Base-by-base conservation (phyloP, 2,113 vertebrate genomes). In the Chaetodon auriga region DNA sequence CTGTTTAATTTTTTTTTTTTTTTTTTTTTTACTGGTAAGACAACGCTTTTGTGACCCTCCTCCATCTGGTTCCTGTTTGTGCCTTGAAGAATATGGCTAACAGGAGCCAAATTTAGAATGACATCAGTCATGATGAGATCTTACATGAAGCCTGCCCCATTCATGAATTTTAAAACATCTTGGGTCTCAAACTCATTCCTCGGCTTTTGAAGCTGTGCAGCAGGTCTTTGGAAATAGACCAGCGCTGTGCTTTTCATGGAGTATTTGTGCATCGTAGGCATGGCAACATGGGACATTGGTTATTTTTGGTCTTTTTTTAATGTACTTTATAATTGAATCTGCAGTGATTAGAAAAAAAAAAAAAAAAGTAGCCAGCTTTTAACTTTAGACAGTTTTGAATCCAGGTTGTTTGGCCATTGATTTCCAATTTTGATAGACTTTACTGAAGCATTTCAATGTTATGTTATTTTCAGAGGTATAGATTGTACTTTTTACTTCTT, bases 71-170 rank as follows among this genome's bases (percentile, higher is more conserved):
- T 46, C 30, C 45, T 9, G 0, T 74, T 45, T 35, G 13, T 45
- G 75, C n/a, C 35, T 68, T 61, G 30, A 51, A 57, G 49, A 68
- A 48, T 23, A 61, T 13, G 12, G n/a, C 35, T 66, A 5, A 43
- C 1, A 1, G 46, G 46, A n/a, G 60, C 36, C 77, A 62, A 15
- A 81, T 48, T 74, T 71, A 11, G 51, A 73, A 16, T 36, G 68
- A 78, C 76, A 76, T 48, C 4, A 21, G 73, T 85, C 88, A 71
- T 23, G 48, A 60, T 86, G 85, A 87, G 73, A 85, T 83, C 58
- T 2, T 8, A 30, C 63, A 53, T 13, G 11, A 55, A 46, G 25
- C 18, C 49, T 45, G 36, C 15, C 45, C n/a, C 35, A 14, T 53
- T 80, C 55, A 25, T 62, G 53, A 12, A 54, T 83, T 68, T 75